Percentiles rank a stretch among this genome's conserved stretches.
These are phyloP conservation scores for Lomographa bimaculata DNA, from an alignment of 2,888 invertebrate species.

Conservation along the genomic window DNA sequence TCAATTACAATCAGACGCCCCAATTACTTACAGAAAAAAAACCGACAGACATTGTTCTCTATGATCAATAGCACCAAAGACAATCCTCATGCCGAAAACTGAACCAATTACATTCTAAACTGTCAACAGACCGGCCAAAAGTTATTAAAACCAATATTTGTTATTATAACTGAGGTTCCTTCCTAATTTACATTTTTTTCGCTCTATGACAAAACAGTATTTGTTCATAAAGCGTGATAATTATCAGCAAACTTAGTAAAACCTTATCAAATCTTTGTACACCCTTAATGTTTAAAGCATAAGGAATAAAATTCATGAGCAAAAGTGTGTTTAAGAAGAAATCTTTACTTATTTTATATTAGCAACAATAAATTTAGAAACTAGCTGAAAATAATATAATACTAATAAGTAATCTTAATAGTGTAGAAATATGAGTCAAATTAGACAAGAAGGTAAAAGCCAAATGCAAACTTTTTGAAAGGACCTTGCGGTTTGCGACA, in stretches of 20 bases:
- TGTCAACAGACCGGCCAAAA: slow-evolving; percentile 43
- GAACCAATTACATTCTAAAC: slow-evolving; percentile 29
- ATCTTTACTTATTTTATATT: no score
- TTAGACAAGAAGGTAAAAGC: not conserved
- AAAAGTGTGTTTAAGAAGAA: no score
- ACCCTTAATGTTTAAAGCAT: not conserved
- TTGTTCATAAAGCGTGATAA: slow-evolving; percentile 51
- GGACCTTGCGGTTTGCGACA: slow-evolving; percentile 60
- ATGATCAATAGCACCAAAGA: not conserved
- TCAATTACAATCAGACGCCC: no score
- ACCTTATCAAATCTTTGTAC: not conserved
- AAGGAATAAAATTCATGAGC: slow-evolving; percentile 11
- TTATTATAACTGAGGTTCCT: slow-evolving; percentile 39
- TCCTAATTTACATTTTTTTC: slow-evolving; percentile 48
- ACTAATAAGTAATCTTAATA: not conserved
- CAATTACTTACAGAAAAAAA: no score
- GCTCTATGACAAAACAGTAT: slow-evolving; percentile 56
- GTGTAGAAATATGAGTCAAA: slow-evolving; percentile 4
- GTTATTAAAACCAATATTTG: slow-evolving; percentile 58
- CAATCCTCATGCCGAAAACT: slow-evolving; percentile 19
- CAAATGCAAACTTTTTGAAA: slow-evolving; percentile 17
- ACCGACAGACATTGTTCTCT: no score
- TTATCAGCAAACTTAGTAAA: slow-evolving; percentile 17
- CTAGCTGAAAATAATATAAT: not conserved
- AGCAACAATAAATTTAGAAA: not conserved